phyloP scores from a whole-genome alignment of 2,888 invertebrate genomes.

The Dichetophora obliterata region DNA sequence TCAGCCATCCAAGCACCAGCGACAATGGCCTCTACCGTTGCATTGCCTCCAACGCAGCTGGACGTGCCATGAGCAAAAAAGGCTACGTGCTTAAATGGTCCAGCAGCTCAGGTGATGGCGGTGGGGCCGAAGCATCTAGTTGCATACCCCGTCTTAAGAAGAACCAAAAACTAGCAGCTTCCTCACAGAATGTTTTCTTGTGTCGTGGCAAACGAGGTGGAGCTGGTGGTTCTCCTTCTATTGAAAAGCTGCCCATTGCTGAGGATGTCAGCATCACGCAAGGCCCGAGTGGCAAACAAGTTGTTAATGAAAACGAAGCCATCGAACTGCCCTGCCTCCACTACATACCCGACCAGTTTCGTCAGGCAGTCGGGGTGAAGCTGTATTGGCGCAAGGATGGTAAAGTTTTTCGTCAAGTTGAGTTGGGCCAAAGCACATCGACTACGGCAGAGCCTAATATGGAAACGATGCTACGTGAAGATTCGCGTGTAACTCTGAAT shows the following conservation, averaged over 20 bases:
- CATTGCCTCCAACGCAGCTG: conserved; percentile 78
- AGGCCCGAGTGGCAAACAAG: conserved; percentile 61
- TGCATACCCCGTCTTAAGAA: conserved; percentile 64
- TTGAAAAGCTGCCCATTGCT: conserved; percentile 45
- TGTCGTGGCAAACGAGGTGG: conserved; percentile 68
- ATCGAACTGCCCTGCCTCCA: conserved; percentile 78
- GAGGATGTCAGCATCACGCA: conserved; percentile 55
- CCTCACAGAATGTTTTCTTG: conserved; percentile 60
- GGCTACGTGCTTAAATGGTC: conserved; percentile 60
- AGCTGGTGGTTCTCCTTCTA: conserved; percentile 45
- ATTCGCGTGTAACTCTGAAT: conserved; percentile 63
- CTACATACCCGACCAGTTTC: conserved; percentile 63
- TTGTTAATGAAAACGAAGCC: conserved; percentile 76
- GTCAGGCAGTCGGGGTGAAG: conserved; percentile 51
- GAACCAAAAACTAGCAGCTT: conserved; percentile 57
- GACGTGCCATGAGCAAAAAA: conserved; percentile 68
- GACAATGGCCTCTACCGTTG: conserved; percentile 84
- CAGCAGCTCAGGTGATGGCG: conserved; percentile 30
- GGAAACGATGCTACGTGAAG: conserved; percentile 65
- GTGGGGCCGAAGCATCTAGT: conserved; percentile 48
- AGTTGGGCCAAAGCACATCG: conserved; percentile 53
- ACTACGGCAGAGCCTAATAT: conserved; percentile 57
- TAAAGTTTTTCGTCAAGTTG: conserved; percentile 70
- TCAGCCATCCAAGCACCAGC: conserved; percentile 59
- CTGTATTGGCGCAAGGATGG: conserved; percentile 79